Conservation (phyloP, 2,113 vertebrate species). For the Pelecanus crispus region DNA sequence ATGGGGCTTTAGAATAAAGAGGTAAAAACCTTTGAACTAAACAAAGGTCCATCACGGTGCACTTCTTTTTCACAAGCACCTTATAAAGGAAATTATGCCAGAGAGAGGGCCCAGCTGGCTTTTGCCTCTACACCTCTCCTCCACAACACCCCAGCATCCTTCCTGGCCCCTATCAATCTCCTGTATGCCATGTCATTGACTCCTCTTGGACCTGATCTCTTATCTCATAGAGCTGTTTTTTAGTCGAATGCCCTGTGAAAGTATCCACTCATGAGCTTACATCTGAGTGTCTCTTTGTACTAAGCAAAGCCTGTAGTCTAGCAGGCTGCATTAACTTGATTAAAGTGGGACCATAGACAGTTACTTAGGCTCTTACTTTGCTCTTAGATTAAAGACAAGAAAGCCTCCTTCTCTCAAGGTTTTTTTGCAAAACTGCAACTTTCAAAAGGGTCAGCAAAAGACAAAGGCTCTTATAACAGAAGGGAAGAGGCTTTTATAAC, state of each 20-base stretch:
- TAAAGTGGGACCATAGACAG: slow-evolving; percentile 86
- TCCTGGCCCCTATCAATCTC: slow-evolving; percentile 72
- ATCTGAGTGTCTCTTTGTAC: slow-evolving; percentile 92
- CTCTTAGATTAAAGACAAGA: slow-evolving; percentile 94
- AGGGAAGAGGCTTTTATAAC: slow-evolving; percentile 90
- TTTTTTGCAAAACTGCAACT: slow-evolving; percentile 79
- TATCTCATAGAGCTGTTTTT: slow-evolving; percentile 70
- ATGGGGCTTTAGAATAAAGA: slow-evolving; percentile 97
- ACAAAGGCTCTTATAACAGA: slow-evolving; percentile 83
- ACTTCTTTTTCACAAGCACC: slow-evolving; percentile 83
- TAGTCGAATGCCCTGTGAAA: slow-evolving; percentile 75
- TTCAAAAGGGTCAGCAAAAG: slow-evolving; percentile 92
- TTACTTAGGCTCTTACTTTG: slow-evolving; percentile 81
- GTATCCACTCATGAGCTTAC: slow-evolving; percentile 71
- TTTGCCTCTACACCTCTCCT: slow-evolving; percentile 73
- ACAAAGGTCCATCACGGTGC: slow-evolving; percentile 89
- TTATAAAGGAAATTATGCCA: slow-evolving; percentile 79
- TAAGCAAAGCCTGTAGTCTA: slow-evolving; percentile 76
- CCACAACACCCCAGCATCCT: slow-evolving; percentile 76
- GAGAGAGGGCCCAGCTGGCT: slow-evolving; percentile 75
- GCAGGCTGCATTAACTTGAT: slow-evolving; percentile 96
- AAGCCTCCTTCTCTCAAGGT: slow-evolving; percentile 73
- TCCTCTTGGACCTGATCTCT: slow-evolving; percentile 73
- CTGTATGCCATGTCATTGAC: slow-evolving; percentile 60
- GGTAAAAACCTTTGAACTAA: slow-evolving; percentile 97